Base-by-base conservation (phyloP, 2,797 vertebrate genomes). In the Manis crassicaudata region DNA sequence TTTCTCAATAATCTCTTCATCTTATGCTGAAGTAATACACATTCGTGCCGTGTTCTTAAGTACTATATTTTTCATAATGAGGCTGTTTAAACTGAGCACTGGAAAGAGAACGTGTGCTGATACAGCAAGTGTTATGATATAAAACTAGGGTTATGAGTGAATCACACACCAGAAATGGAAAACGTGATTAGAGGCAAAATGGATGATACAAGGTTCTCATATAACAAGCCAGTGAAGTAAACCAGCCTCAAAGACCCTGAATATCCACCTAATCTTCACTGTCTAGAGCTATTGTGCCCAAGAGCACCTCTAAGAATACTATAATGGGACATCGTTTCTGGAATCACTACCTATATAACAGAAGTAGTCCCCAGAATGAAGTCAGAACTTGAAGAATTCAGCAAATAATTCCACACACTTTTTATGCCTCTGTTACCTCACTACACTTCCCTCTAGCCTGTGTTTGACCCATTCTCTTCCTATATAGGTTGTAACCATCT, bases 1-100 rank as follows among this genome's bases (percentile, higher is more conserved):
- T 94, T 98, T 96, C 97, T 98, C 97, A 98, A 97, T 98, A 97
- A 98, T 97, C 98, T 97, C 94, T 98, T 97, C 95, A 96, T 97
- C 96, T 96, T 95, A 73, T 96, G 96, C 88, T 96, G 97, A 89
- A 98, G 95, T 97, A 97, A 98, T 90, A 91, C 85, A 96, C 90
- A 98, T 95, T 96, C 97, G 96, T 83, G 97, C 92, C 70, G 72
- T 82, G 80, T 97, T 98, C 98, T 97, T 96, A 98, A 98, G 92
- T 77, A 91, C 89, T 54, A 77, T 88, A 95, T 95, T 97, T 97
- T 96, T 87, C 68, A 96, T 97, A 98, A 97, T 95, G 97, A 97
- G 96, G 90, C 92, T 96, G 86, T 98, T 98, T 97, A 96, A 97
- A 98, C 73, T 43, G 85, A 98, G 95, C 88, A 92, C 86, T 96